Evolutionary conservation across 2,797 vertebrate species (phyloP).

Genomic region (Phoeniculus purpureus): DNA sequence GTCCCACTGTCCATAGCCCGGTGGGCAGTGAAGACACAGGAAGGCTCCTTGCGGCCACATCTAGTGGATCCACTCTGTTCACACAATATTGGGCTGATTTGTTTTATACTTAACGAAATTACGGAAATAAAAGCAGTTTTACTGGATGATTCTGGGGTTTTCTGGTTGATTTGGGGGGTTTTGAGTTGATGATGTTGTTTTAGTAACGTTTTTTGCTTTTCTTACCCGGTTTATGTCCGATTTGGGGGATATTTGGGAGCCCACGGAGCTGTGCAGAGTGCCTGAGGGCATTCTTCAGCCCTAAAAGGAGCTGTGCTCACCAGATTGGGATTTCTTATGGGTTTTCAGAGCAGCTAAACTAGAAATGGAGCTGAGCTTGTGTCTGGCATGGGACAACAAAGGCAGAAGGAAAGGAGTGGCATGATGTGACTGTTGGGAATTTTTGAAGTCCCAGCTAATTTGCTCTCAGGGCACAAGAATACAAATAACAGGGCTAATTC

Average conservation of each 20-base stretch:
- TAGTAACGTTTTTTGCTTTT: neutral
- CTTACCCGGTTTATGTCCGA: neutral
- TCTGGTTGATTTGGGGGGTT: neutral
- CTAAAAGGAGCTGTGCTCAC: slow-evolving; percentile 67
- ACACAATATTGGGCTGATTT: slow-evolving; percentile 61
- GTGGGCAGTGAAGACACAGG: neutral
- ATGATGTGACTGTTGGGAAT: slow-evolving; percentile 31
- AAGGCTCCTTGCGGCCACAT: slow-evolving; percentile 53
- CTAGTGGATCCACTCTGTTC: slow-evolving; percentile 54
- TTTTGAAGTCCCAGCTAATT: slow-evolving; percentile 30
- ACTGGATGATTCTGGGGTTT: neutral
- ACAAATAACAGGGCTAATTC: slow-evolving; percentile 60
- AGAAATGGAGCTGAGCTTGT: slow-evolving; percentile 63
- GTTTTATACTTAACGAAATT: slow-evolving; percentile 67
- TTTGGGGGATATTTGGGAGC: slow-evolving; percentile 40
- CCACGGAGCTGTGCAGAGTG: neutral
- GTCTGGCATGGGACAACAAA: slow-evolving; percentile 54
- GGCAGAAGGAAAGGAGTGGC: slow-evolving; percentile 33
- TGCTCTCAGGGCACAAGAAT: neutral
- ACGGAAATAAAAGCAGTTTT: slow-evolving; percentile 73
- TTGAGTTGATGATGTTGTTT: neutral
- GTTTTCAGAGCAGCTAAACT: slow-evolving; percentile 64
- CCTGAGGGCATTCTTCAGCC: slow-evolving; percentile 65
- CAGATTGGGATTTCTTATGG: slow-evolving; percentile 63
- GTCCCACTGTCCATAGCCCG: slow-evolving; percentile 42